Conservation (phyloP, 2,113 vertebrate genomes). For the Amphilophus citrinellus region DNA sequence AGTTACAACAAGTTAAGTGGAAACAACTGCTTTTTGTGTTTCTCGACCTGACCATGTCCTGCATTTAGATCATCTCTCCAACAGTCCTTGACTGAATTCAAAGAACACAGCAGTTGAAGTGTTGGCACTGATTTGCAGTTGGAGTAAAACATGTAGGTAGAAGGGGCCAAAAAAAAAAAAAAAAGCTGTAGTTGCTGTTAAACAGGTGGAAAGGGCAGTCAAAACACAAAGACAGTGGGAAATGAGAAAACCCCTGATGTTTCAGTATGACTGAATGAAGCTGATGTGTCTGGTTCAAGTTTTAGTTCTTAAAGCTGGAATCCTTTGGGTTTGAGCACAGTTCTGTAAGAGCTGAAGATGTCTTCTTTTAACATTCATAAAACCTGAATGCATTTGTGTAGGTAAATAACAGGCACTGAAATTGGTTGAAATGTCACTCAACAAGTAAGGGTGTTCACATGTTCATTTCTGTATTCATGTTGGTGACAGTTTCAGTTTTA, state of each 20-base stretch:
- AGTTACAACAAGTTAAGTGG: not conserved
- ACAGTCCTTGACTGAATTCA: not conserved
- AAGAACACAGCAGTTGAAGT: not conserved
- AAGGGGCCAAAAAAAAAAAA: not conserved
- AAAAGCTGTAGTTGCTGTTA: not conserved
- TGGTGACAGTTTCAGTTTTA: no score
- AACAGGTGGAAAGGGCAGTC: not conserved
- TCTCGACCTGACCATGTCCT: no score
- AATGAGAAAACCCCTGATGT: constrained; percentile 8
- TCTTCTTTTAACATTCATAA: not conserved
- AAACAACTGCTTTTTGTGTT: not conserved
- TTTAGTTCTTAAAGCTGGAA: not conserved
- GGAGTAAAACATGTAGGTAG: not conserved
- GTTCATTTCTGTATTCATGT: not conserved
- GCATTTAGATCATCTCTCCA: not conserved
- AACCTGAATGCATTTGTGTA: not conserved
- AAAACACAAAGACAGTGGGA: not conserved
- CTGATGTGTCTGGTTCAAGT: not conserved
- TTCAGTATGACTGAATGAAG: not conserved
- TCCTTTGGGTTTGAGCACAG: not conserved
- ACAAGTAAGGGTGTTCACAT: not conserved
- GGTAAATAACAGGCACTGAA: not conserved
- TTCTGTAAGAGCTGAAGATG: not conserved
- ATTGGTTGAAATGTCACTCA: not conserved
- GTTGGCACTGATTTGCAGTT: not conserved